Evolutionary conservation across 2,113 vertebrate genomes (phyloP).

Genomic region (Pycnonotus jocosus): DNA sequence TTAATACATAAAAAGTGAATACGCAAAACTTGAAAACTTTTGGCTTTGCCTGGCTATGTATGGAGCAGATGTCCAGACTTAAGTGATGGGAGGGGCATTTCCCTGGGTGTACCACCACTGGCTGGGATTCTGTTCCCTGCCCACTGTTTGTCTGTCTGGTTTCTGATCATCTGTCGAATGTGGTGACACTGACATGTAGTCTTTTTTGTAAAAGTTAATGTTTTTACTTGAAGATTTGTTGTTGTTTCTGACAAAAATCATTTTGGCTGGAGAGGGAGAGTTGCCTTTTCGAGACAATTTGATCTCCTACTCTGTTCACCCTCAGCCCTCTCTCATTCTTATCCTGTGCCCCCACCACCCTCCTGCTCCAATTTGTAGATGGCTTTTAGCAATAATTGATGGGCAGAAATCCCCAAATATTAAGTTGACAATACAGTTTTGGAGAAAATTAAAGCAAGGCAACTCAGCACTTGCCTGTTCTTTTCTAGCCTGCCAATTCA

Average conservation of each 20-base stretch:
- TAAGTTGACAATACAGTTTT: neutral
- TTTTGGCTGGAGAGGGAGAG: neutral
- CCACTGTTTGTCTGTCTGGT: neutral
- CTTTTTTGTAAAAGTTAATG: neutral
- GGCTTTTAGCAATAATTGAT: neutral
- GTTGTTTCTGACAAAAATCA: accelerated
- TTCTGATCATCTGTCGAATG: accelerated
- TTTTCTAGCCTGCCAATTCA: neutral
- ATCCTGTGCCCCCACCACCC: too few relatives aligned
- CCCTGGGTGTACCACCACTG: neutral
- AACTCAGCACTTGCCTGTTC: neutral
- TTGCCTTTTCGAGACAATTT: neutral
- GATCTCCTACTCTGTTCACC: neutral
- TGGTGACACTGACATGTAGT: neutral
- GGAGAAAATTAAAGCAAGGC: neutral
- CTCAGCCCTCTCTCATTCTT: neutral
- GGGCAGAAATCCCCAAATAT: neutral
- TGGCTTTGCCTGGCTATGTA: neutral
- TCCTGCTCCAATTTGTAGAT: neutral
- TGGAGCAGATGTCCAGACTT: neutral
- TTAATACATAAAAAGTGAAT: neutral
- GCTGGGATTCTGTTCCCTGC: neutral
- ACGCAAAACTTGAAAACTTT: neutral
- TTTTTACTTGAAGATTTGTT: neutral
- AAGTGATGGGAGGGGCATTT: neutral